phyloP scores from a whole-genome alignment of 2,797 vertebrate genomes.

The Epinephelus awoara region DNA sequence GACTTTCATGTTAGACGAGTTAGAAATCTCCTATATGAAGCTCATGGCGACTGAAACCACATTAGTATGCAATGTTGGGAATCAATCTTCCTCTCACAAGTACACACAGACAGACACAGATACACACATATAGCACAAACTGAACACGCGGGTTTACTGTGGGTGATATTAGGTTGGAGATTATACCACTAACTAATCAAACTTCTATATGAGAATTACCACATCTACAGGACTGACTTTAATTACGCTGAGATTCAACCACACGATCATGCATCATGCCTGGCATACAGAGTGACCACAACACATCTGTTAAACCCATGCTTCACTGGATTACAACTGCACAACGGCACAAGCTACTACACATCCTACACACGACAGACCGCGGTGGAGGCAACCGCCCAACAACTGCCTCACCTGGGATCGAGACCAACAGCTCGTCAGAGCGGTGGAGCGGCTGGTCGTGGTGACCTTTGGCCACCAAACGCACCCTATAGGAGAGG shows the following conservation, averaged over 20 bases:
- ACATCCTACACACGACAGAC: conserved; percentile 45
- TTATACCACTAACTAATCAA: conserved; percentile 29
- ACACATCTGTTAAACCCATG: conserved; percentile 61
- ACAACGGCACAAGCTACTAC: conserved; percentile 52
- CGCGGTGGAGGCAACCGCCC: conserved; percentile 43
- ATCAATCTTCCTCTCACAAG: conserved; percentile 23
- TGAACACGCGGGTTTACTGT: conserved; percentile 24
- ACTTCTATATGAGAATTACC: conserved; percentile 54
- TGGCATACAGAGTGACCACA: conserved; percentile 49
- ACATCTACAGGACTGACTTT: conserved; percentile 32
- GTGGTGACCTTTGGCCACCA: conserved; percentile 91
- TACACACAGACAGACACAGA: conserved; percentile 28
- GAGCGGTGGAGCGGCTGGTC: conserved; percentile 89
- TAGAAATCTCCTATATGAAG: conserved; percentile 47
- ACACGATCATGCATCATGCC: conserved; percentile 71
- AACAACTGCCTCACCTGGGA: conserved; percentile 93
- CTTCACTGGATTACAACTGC: conserved; percentile 34
- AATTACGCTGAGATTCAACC: conserved; percentile 36
- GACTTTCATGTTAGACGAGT: conserved; percentile 55
- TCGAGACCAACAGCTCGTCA: conserved; percentile 92
- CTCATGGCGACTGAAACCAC: conserved; percentile 26
- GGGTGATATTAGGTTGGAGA: conserved; percentile 51
- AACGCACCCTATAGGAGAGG: conserved; percentile 94
- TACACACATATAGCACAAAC: conserved; percentile 40
- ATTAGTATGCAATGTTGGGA: conserved; percentile 35